A percentile compares a stretch with the other conserved stretches of the same genome.
Evolutionary conservation across 2,888 invertebrate genomes (phyloP).

Genomic region (Agonum fuliginosum): DNA sequence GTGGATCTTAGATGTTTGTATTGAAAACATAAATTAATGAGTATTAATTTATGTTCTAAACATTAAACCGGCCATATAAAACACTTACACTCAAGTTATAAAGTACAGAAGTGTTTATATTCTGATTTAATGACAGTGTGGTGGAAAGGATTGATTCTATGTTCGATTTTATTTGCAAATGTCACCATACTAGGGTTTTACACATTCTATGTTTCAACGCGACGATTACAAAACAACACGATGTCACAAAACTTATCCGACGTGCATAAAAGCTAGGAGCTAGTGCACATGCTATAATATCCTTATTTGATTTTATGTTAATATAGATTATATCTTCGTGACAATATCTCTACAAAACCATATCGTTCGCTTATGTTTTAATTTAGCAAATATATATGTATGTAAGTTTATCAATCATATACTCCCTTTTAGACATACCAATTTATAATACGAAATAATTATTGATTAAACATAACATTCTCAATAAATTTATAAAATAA

Average conservation of each 20-base stretch:
- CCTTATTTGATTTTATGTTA: slow-evolving; percentile 41
- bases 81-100: background rate
- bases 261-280: slow-evolving; percentile 55
- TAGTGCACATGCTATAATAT: slow-evolving; percentile 57
- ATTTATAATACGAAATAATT: slow-evolving; percentile 47
- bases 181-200: slow-evolving; percentile 44
- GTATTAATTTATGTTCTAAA: background rate
- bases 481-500: slow-evolving; percentile 56
- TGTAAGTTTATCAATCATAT: slow-evolving; percentile 48
- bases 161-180: slow-evolving; percentile 35
- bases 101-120: background rate
- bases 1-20: slow-evolving; percentile 29
- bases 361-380: slow-evolving; percentile 44
- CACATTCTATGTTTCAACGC: slow-evolving; percentile 45
- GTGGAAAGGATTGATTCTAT: slow-evolving; percentile 18
- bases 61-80: background rate
- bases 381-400: slow-evolving; percentile 57
- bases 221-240: slow-evolving; percentile 51
- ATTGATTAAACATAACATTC: slow-evolving; percentile 33
- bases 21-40: background rate
- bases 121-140: background rate
- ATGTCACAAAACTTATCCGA: slow-evolving; percentile 47
- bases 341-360: slow-evolving; percentile 56
- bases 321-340: slow-evolving; percentile 37
- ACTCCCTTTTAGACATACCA: slow-evolving; percentile 32